Evolutionary conservation across 2,888 invertebrate species (phyloP).

Genomic region (Cancer borealis): DNA sequence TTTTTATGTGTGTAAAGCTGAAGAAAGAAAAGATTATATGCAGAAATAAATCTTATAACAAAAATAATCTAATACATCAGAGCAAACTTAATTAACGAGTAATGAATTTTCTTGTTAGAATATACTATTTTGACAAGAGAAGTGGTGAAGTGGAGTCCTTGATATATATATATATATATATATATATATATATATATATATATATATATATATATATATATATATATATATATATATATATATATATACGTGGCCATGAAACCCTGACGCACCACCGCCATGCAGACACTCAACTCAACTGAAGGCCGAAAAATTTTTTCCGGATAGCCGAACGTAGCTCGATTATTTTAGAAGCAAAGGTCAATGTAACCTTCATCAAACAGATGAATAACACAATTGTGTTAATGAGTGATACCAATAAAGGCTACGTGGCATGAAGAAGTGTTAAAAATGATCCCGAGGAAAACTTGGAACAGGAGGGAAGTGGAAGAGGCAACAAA

Average conservation of each 20-base stretch:
- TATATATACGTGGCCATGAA: neutral
- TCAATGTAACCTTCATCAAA: neutral
- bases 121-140: too few species aligned
- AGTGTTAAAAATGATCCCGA: neutral
- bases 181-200: too few species aligned
- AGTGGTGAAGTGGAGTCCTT: neutral
- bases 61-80: neutral
- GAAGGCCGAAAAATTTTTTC: neutral
- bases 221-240: too few species aligned
- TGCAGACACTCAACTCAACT: neutral
- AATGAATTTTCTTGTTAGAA: too few species aligned
- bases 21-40: neutral
- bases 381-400: neutral
- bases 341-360: neutral
- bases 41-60: neutral
- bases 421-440: neutral
- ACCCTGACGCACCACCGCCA: neutral
- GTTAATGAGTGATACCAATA: neutral
- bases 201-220: too few species aligned
- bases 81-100: neutral
- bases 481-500: neutral
- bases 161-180: too few species aligned
- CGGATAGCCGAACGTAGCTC: neutral
- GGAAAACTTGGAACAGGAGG: neutral
- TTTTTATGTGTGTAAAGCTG: neutral